Evolutionary conservation across 2,888 invertebrate genomes (phyloP), one percentile per base, ranked within the genome.

Genomic region (Macropis europaea): DNA sequence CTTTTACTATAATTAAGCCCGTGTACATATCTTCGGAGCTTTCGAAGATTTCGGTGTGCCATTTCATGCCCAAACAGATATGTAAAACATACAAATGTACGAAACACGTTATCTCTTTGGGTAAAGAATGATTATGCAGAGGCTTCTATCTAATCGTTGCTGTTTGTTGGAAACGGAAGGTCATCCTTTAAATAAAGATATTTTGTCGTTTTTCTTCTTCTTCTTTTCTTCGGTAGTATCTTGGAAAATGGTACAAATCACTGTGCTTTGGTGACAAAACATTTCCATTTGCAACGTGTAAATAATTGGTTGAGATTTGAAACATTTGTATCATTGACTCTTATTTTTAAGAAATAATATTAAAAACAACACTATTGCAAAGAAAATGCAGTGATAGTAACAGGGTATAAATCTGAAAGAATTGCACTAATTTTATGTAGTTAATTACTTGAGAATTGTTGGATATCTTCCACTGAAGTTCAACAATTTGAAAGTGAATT

Each of bases 51-150:
- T 15, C 11, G 6, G 9, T 36, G n/a, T 42, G 36, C 52, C 52
- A 52, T 52, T 61, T 52, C 13, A 15, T 68, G 13, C 13, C 30
- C 34, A 34, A 48, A 53, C 47, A 56, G 66, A 64, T 43, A 64
- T 47, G 54, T 42, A 40, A 54, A 42, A 42, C 26, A 48, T 22
- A 54, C 66, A 36, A 42, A 64, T 42, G 54, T 28, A 47, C 67
- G 54, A 48, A 48, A 56, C 11, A 48, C 34, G 34, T 42, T 68
- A 64, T 68, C 66, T 56, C 28, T 3, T 40, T 42, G 11, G 17
- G 66, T 17, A 68, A 48, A 68, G 66, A 68, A 64, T 38, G 68
- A 68, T 68, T 56, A 56, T 64, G 54, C 66, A 68, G 66, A 17
- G 24, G 22, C 66, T 42, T 64, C 40, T 68, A 68, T 68, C 68